These are phyloP conservation scores for Phania funesta DNA, from an alignment of 2,888 invertebrate species.

Conservation along the genomic window DNA sequence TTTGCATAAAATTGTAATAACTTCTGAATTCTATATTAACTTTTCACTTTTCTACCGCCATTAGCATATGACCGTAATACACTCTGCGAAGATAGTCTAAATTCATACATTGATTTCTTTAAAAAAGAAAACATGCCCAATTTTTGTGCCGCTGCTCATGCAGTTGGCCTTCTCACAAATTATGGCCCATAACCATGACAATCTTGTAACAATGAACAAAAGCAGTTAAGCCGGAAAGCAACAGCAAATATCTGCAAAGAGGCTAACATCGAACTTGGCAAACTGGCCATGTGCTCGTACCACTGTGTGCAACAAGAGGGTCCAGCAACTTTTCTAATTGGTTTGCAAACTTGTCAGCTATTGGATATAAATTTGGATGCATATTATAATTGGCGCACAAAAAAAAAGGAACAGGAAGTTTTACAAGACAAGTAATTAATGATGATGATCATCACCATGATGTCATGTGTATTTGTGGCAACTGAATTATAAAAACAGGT, in stretches of 20 bases:
- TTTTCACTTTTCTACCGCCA: background rate
- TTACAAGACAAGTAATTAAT: conserved; percentile 83
- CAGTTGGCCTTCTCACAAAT: conserved; percentile 90
- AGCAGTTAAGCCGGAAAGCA: conserved; percentile 73
- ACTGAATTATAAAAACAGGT: conserved; percentile 26
- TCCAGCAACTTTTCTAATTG: conserved; percentile 87
- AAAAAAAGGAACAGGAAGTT: conserved; percentile 84
- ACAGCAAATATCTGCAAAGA: conserved; percentile 87
- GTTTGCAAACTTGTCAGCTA: conserved; percentile 86
- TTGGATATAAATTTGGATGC: conserved; percentile 85
- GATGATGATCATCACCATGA: conserved; percentile 10
- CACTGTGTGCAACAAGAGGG: conserved; percentile 83
- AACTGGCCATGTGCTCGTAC: conserved; percentile 87
- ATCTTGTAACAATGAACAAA: conserved; percentile 84
- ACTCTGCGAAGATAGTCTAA: conserved; percentile 88
- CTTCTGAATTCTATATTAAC: too few species aligned
- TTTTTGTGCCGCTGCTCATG: conserved; percentile 92
- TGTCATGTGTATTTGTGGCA: background rate
- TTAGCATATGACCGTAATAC: conserved; percentile 84
- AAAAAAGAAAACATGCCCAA: conserved; percentile 85
- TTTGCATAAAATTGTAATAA: too few species aligned
- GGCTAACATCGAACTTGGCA: conserved; percentile 84
- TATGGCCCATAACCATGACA: conserved; percentile 90
- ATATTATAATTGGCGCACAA: conserved; percentile 84
- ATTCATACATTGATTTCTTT: conserved; percentile 85